These are phyloP conservation scores for Mesocentrotus franciscanus DNA, from an alignment of 53 echinoderm and acorn worm genomes.

Conservation along the genomic window DNA sequence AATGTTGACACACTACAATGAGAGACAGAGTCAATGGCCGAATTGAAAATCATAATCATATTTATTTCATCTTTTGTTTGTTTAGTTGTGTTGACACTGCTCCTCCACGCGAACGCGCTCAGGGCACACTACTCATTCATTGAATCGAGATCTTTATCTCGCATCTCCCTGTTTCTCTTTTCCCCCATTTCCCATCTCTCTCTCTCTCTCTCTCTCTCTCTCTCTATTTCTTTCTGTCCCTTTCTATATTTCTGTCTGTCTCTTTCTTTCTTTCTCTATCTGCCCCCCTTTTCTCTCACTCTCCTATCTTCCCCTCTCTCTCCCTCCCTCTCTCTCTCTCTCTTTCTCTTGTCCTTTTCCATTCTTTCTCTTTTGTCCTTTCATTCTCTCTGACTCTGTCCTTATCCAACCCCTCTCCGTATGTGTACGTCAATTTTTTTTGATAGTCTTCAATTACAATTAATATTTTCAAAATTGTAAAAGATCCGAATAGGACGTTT, in stretches of 20 bases:
- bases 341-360: background rate
- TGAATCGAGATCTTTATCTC: background rate
- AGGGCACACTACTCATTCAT: background rate
- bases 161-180: background rate
- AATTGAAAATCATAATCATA: constrained; percentile 29
- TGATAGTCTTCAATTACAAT: too few relatives aligned
- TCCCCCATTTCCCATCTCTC: background rate
- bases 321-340: background rate
- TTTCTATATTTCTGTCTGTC: background rate
- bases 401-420: too few relatives aligned
- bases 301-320: background rate
- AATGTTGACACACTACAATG: constrained; percentile 25
- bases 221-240: background rate
- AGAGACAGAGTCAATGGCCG: constrained; percentile 36
- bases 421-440: too few relatives aligned
- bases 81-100: constrained; percentile 16
- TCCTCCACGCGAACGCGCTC: constrained; percentile 27
- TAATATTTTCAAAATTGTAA: too few relatives aligned
- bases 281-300: background rate
- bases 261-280: background rate
- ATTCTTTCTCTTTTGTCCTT: background rate
- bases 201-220: background rate
- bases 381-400: background rate
- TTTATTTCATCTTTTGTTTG: constrained; percentile 52
- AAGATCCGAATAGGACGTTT: too few relatives aligned